A percentile compares a stretch with the other conserved stretches of the same genome.
phyloP scores from a whole-genome alignment of 2,113 vertebrate species.

The Argyrosomus japonicus region DNA sequence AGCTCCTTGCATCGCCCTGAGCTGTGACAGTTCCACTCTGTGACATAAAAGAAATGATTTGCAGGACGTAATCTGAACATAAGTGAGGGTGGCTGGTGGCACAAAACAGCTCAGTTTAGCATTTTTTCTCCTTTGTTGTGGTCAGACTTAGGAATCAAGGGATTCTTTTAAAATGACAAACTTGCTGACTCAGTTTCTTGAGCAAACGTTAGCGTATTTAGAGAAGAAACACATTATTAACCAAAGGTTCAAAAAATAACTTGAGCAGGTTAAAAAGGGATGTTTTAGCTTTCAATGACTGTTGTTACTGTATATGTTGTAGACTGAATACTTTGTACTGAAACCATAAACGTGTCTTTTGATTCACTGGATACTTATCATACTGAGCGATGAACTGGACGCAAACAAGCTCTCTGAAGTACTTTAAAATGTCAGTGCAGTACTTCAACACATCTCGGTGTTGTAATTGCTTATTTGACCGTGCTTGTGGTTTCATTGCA shows the following conservation, averaged over 20 bases:
- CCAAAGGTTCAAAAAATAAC: constrained; percentile 28
- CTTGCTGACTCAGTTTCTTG: constrained; percentile 12
- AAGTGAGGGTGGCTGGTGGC: neutral
- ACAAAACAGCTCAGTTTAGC: neutral
- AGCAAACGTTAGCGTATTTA: constrained; percentile 9
- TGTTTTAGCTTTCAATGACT: constrained; percentile 47
- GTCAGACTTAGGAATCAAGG: no score
- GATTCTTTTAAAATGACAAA: constrained; percentile 29
- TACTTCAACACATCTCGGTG: constrained; percentile 33
- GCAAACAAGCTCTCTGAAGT: neutral
- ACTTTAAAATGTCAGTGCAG: constrained; percentile 20
- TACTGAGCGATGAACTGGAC: constrained; percentile 10
- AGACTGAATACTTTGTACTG: constrained; percentile 54
- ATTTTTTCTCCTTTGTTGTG: neutral
- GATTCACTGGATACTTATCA: constrained; percentile 64
- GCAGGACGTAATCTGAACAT: neutral
- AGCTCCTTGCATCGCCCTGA: constrained; percentile 25
- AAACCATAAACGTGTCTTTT: constrained; percentile 79
- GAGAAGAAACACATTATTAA: constrained; percentile 19
- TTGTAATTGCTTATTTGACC: constrained; percentile 28
- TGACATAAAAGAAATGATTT: constrained; percentile 10
- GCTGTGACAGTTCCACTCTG: constrained; percentile 9
- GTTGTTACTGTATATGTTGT: constrained; percentile 43
- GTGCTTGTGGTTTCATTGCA: constrained; percentile 31
- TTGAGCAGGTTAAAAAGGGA: constrained; percentile 25